Evolutionary conservation across 1,140 invertebrate genomes (phyloP).

Genomic region (Brachionus koreanus): DNA sequence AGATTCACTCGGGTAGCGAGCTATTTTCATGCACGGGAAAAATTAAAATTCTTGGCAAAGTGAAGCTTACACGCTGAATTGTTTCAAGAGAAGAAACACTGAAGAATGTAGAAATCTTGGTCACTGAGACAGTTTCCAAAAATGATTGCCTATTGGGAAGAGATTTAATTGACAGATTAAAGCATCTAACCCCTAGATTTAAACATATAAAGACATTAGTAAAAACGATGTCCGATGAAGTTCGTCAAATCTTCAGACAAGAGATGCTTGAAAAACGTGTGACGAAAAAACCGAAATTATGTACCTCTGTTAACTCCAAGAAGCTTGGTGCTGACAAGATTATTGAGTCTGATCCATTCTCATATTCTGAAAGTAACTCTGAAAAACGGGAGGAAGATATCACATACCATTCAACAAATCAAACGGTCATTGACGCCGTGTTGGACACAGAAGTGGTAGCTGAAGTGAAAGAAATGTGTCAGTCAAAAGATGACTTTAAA

Average conservation of each 20-base stretch:
- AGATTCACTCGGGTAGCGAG: no score
- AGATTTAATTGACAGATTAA: not conserved
- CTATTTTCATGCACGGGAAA: no score
- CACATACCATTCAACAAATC: not conserved
- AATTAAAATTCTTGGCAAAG: not conserved
- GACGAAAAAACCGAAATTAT: not conserved
- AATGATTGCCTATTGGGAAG: not conserved
- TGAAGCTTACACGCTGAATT: not conserved
- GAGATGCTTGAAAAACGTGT: not conserved
- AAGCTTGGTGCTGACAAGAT: not conserved
- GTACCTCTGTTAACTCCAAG: not conserved
- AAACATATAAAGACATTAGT: not conserved
- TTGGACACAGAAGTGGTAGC: not conserved
- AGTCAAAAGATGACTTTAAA: no score
- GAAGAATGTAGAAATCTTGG: not conserved
- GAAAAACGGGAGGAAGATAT: not conserved
- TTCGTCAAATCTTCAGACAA: not conserved
- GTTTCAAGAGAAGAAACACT: not conserved
- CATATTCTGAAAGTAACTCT: not conserved
- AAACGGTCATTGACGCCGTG: not conserved
- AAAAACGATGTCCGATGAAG: not conserved
- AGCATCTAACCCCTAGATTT: not conserved
- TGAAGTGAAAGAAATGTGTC: not conserved
- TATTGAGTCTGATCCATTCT: not conserved
- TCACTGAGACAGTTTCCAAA: not conserved